Percentiles rank a stretch among this genome's conserved stretches.
These are phyloP conservation scores for Erinaceus europaeus DNA, from an alignment of 2,113 vertebrate species.

Conservation along the genomic window DNA sequence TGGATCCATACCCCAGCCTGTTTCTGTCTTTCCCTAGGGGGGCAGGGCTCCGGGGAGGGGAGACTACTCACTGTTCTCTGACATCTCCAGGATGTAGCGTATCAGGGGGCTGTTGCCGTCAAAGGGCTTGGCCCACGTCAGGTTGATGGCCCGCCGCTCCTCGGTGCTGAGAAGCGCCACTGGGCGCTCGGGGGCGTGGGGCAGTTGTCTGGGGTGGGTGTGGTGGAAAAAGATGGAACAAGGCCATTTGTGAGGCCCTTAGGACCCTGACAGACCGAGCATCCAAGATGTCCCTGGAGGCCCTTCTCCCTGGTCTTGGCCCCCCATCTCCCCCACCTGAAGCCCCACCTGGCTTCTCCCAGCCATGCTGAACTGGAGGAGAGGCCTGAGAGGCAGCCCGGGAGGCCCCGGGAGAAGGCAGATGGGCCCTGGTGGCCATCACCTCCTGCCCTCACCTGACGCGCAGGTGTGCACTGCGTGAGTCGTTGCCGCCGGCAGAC, in stretches of 20 bases:
- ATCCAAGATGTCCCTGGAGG: rapidly evolving
- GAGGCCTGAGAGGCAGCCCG: background rate
- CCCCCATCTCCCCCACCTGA: background rate
- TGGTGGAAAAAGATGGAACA: no score
- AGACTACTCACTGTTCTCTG: slow-evolving; percentile 99
- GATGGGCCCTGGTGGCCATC: background rate
- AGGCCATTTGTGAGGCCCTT: rapidly evolving
- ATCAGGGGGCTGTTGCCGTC: slow-evolving; percentile 96
- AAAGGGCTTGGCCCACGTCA: slow-evolving; percentile 95
- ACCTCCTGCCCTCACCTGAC: slow-evolving; percentile 94
- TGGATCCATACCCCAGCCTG: no score
- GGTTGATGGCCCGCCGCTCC: slow-evolving; percentile 93
- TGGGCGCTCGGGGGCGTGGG: slow-evolving; percentile 92
- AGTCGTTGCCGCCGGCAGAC: slow-evolving; percentile 95
- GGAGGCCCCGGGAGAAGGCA: rapidly evolving
- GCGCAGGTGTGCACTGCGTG: slow-evolving; percentile 91
- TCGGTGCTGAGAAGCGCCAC: slow-evolving; percentile 84
- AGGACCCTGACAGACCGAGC: no score
- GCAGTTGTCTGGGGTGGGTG: slow-evolving; percentile 88
- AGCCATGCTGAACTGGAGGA: background rate
- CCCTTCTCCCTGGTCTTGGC: background rate
- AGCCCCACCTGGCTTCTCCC: background rate
- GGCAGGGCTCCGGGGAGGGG: background rate
- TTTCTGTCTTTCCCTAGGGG: no score
- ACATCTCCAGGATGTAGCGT: slow-evolving; percentile 94